Conservation (phyloP, 2,113 vertebrate species). For the Castor canadensis region DNA sequence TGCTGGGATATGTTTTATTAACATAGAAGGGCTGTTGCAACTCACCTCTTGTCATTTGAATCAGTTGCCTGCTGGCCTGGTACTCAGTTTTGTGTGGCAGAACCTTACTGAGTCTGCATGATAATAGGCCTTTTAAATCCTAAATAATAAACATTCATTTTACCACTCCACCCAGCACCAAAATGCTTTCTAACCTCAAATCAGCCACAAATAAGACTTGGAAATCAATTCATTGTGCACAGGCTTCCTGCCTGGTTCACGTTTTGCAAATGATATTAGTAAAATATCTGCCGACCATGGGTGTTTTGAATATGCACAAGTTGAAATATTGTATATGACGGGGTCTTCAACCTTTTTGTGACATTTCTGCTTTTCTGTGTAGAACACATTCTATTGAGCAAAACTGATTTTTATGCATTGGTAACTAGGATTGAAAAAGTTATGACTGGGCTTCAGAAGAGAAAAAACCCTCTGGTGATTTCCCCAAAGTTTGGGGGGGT, state of each 20-base stretch:
- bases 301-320: constrained; percentile 79
- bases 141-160: constrained; percentile 70
- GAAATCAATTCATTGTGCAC: constrained; percentile 82
- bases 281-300: constrained; percentile 82
- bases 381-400: constrained; percentile 63
- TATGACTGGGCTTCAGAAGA: background rate
- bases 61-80: constrained; percentile 74
- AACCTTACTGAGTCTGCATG: constrained; percentile 71
- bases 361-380: constrained; percentile 63
- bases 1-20: constrained; percentile 66
- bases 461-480: background rate
- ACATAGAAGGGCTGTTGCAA: constrained; percentile 60
- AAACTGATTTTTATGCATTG: constrained; percentile 73
- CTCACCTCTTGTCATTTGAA: constrained; percentile 74
- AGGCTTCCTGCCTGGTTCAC: constrained; percentile 81
- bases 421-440: constrained; percentile 49
- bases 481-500: background rate
- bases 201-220: constrained; percentile 83
- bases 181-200: constrained; percentile 81
- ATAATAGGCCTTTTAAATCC: constrained; percentile 73
- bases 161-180: constrained; percentile 77
- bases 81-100: constrained; percentile 74
- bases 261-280: constrained; percentile 83
- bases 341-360: constrained; percentile 68
- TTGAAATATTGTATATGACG: constrained; percentile 67